These are phyloP conservation scores for Crambe crambe DNA, from an alignment of 37 sponge, comb jelly and placozoan genomes.

Conservation along the genomic window DNA sequence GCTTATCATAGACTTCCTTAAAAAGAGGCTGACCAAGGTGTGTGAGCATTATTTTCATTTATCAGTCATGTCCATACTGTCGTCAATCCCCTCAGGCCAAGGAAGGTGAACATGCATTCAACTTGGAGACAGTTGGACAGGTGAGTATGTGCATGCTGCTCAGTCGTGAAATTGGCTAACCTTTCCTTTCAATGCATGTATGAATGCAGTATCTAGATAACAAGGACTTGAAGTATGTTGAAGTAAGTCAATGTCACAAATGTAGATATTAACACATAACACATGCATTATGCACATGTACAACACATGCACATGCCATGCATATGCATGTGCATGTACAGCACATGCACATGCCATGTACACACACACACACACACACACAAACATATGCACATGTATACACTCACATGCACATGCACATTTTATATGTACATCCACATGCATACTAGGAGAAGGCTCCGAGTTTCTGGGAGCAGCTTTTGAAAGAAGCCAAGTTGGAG, in stretches of 20 bases:
- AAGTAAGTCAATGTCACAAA: constrained; percentile 5
- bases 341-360: too few relatives aligned
- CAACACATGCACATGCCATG: too few relatives aligned
- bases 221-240: constrained; percentile 46
- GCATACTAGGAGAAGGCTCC: constrained; percentile 33
- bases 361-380: too few relatives aligned
- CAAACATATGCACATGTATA: too few relatives aligned
- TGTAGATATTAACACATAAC: not conserved
- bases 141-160: constrained; percentile 9
- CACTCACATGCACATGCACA: too few relatives aligned
- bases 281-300: not conserved
- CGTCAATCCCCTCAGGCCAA: not conserved
- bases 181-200: not conserved
- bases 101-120: constrained; percentile 41
- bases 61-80: not conserved
- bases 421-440: too few relatives aligned
- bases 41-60: not conserved
- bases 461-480: constrained; percentile 32
- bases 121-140: constrained; percentile 82
- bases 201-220: constrained; percentile 52
- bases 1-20: constrained; percentile 67
- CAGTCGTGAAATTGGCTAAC: not conserved
- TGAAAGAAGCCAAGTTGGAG: constrained; percentile 22
- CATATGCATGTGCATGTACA: too few relatives aligned
- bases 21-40: constrained; percentile 62